Base-by-base conservation (phyloP, 2,888 invertebrate genomes). In the Hylaea fasciaria region DNA sequence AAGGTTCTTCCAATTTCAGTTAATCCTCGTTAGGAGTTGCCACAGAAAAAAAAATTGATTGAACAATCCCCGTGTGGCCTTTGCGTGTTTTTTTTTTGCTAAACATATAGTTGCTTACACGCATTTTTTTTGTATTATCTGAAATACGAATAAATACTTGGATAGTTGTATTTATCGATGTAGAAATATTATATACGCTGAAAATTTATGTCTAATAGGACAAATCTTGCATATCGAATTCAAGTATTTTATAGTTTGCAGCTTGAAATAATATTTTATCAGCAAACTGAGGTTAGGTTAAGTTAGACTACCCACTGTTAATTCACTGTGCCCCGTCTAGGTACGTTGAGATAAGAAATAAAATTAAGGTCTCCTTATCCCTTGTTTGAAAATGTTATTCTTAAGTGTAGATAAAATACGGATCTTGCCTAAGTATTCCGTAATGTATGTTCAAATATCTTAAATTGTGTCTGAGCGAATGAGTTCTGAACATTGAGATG, bases 1-100 rank as follows among this genome's bases (percentile, higher is more conserved):
- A 77, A 73, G 69, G 64, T 65, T 63, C 45, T 63, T 59, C 58
- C 68, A 66, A 64, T 69, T 69, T 66, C 64, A 56, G 58, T 65
- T 56, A 63, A 65, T 65, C 56, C 63, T 59, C 63, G 45, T 64
- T 68, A 60, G 43, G 50, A 10, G 13, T 22, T 35, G 35, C 3
- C 44, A 54, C 52, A 60, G 59, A 29, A 22, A 41, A 39, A 17
- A 28, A 52, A 32, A 29, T 7, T 9, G 17, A 28, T 13, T 12
- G 43, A 0, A 10, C 2, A 43, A 22, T 2, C 17, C 17, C 2
- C 2, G 16, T 16, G 1, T 39, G 9, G 9, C 10, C n/a, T n/a
- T 4, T 7, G 7, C 11, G 7, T 5, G 10, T 12, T 37, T 12
- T 37, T 37, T 22, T 22, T 22, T 22, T 2, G 2, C 22, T 22